Evolutionary conservation across 2,797 vertebrate genomes (phyloP).

Genomic region (Pseudochromis fuscus): DNA sequence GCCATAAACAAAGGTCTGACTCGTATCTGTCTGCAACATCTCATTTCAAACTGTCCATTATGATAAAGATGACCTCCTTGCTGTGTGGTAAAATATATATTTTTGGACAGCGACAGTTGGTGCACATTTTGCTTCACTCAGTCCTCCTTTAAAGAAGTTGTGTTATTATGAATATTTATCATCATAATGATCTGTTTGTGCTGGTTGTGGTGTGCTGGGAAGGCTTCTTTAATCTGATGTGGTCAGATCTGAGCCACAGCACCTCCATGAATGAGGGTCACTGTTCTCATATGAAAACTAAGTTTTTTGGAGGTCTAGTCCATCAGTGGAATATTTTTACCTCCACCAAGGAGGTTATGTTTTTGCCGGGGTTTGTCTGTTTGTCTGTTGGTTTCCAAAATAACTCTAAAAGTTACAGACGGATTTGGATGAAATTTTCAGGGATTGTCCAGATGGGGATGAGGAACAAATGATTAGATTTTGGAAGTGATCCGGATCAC

Average conservation of each 20-base stretch:
- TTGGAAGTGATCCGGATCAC: too few species aligned
- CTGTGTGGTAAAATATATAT: constrained; percentile 1
- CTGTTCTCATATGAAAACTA: constrained; percentile 3
- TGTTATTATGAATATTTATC: background rate
- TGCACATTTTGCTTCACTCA: background rate
- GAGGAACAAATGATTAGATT: too few species aligned
- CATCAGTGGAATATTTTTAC: background rate
- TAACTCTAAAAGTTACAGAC: too few species aligned
- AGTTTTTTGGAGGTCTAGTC: background rate
- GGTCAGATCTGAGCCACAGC: background rate
- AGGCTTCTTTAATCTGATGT: constrained; percentile 9
- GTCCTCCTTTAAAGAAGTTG: background rate
- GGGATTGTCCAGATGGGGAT: too few species aligned
- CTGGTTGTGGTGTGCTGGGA: background rate
- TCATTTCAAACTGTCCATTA: background rate
- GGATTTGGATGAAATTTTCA: too few species aligned
- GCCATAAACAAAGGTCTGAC: constrained; percentile 30
- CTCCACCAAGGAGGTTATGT: too few species aligned
- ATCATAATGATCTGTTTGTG: constrained; percentile 2
- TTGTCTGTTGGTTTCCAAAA: too few species aligned
- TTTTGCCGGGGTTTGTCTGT: too few species aligned
- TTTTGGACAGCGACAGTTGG: background rate
- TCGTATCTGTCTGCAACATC: background rate
- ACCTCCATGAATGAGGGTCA: background rate
- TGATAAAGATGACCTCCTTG: background rate